phyloP scores from a whole-genome alignment of 1,140 invertebrate genomes.

The Bathynomus jamesi region DNA sequence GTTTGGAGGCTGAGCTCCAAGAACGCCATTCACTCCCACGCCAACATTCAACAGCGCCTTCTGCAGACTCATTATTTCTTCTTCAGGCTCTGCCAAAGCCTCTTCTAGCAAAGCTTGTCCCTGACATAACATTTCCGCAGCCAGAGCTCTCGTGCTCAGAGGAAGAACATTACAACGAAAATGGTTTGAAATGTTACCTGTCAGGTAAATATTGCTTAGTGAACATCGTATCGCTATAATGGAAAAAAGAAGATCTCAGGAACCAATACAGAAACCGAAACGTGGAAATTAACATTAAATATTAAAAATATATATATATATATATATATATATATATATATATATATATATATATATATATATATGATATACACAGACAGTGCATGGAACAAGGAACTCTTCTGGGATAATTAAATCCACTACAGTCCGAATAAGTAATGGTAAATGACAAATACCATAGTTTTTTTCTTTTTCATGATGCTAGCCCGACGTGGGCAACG shows the following conservation, averaged over 20 bases:
- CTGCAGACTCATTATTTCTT: background rate
- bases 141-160: background rate
- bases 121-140: background rate
- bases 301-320: slow-evolving; percentile 15
- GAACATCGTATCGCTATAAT: background rate
- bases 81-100: background rate
- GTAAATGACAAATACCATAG: too few species aligned
- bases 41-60: background rate
- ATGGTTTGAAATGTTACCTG: background rate
- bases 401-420: too few species aligned
- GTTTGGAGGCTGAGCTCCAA: slow-evolving; percentile 2
- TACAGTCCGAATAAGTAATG: too few species aligned
- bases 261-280: too few species aligned
- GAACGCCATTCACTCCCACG: slow-evolving; percentile 6
- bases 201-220: background rate
- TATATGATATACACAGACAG: background rate
- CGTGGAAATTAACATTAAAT: too few species aligned
- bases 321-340: slow-evolving; percentile 10
- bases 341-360: background rate
- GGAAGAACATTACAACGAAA: background rate
- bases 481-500: too few species aligned
- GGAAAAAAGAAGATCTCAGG: background rate
- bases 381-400: too few species aligned
- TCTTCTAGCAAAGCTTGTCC: background rate
- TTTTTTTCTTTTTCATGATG: too few species aligned